Conservation (phyloP, 2,888 invertebrate species). For the Hartigia nigra region DNA sequence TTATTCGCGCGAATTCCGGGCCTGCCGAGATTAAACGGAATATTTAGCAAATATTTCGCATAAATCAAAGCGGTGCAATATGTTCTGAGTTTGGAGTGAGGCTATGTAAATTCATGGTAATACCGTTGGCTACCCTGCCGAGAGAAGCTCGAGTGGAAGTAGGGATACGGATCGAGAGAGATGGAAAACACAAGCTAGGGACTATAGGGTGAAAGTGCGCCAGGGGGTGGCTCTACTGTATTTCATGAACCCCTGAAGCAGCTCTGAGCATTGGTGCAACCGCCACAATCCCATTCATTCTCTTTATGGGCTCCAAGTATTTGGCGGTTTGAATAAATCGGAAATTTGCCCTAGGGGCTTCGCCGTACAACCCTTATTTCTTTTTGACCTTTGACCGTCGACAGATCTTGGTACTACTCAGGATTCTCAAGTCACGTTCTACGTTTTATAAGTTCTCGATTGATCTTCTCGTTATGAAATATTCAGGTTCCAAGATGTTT, state of each 20-base stretch:
- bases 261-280: conserved; percentile 53
- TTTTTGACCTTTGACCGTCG: conserved; percentile 2
- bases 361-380: conserved; percentile 16
- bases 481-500: not conserved
- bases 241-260: conserved; percentile 59
- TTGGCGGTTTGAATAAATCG: conserved; percentile 62
- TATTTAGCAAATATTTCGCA: conserved; percentile 64
- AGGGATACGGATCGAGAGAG: conserved; percentile 22
- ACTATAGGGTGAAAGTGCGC: conserved; percentile 26
- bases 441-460: not conserved
- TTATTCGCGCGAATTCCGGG: conserved; percentile 39
- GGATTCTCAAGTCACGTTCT: not conserved
- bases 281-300: conserved; percentile 60
- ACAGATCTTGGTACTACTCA: not conserved
- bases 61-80: conserved; percentile 64
- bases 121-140: conserved; percentile 53
- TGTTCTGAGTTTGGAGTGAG: conserved; percentile 55
- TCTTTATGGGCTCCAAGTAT: conserved; percentile 62
- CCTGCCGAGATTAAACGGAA: conserved; percentile 58
- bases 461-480: not conserved
- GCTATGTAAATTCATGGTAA: conserved; percentile 65
- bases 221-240: conserved; percentile 45
- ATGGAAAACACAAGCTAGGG: conserved; percentile 18
- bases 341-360: conserved; percentile 49
- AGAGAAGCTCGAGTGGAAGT: conserved; percentile 39